phyloP scores from a whole-genome alignment of 2,888 invertebrate genomes.

The Lepidochrysops patricia region DNA sequence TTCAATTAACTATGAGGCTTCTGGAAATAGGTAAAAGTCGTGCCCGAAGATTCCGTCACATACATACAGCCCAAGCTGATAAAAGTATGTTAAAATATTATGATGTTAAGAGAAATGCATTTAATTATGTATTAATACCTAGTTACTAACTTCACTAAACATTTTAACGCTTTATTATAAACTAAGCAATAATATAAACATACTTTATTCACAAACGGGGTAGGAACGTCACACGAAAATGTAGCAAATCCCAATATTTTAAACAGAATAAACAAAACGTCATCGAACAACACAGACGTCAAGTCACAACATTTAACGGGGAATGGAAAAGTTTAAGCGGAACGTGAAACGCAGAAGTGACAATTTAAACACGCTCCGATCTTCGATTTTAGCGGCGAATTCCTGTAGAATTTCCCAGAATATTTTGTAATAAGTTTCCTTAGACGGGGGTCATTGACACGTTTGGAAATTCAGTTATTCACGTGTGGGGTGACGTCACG shows the following conservation, averaged over 20 bases:
- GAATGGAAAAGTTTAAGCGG: constrained; percentile 32
- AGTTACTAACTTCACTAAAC: too few relatives aligned
- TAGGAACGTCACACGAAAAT: too few relatives aligned
- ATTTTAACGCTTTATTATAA: too few relatives aligned
- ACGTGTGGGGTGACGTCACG: constrained; percentile 26
- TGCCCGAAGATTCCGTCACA: too few relatives aligned
- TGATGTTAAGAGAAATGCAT: too few relatives aligned
- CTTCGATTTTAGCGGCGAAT: not conserved
- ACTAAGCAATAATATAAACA: not conserved
- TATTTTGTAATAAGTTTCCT: constrained; percentile 18
- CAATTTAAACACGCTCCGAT: constrained; percentile 13
- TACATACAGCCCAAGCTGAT: too few relatives aligned
- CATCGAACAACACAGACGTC: constrained; percentile 32
- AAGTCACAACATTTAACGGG: constrained; percentile 37
- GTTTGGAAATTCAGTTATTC: constrained; percentile 27
- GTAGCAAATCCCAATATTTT: too few relatives aligned
- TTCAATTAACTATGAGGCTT: too few relatives aligned
- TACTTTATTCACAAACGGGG: not conserved
- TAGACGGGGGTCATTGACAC: constrained; percentile 13
- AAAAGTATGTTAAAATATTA: too few relatives aligned
- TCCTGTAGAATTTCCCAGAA: constrained; percentile 18
- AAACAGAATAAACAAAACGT: not conserved
- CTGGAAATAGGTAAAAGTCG: too few relatives aligned
- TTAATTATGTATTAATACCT: too few relatives aligned
- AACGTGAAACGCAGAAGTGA: constrained; percentile 25